Percentiles rank a stretch among this genome's conserved stretches.
Conservation (phyloP, 1,140 invertebrate genomes). For the Drusus annulatus region DNA sequence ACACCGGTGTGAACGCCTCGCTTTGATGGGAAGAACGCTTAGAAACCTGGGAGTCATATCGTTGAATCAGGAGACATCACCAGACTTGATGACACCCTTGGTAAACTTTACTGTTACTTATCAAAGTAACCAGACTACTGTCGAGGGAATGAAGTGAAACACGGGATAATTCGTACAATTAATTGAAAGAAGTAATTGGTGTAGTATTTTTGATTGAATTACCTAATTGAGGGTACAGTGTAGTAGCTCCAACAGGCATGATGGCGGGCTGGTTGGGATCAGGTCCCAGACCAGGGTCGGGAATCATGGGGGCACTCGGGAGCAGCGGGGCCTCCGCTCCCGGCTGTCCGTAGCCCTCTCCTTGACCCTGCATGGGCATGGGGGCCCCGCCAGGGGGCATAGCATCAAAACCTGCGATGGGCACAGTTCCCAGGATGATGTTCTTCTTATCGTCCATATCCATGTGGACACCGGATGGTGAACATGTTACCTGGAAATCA, state of each 20-base stretch:
- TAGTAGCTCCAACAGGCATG: background rate
- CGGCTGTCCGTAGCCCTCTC: background rate
- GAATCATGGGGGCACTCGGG: background rate
- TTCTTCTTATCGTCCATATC: constrained; percentile 72
- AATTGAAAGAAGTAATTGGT: no score
- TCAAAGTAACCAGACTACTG: no score
- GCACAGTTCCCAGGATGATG: constrained; percentile 78
- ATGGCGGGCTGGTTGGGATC: constrained; percentile 10
- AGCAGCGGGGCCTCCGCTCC: constrained; percentile 36
- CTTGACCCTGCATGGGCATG: background rate
- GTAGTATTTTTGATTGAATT: background rate
- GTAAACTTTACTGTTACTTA: no score
- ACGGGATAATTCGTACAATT: no score
- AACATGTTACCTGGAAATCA: constrained; percentile 65
- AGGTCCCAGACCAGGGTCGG: background rate
- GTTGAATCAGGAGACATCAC: no score
- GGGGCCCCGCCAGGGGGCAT: constrained; percentile 62
- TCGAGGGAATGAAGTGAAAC: no score
- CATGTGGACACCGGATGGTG: constrained; percentile 71
- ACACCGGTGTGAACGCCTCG: no score
- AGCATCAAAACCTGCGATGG: constrained; percentile 69
- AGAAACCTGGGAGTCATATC: no score
- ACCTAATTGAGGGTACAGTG: constrained; percentile 44
- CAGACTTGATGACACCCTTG: no score
- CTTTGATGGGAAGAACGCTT: no score